Percentiles rank a stretch among this genome's conserved stretches.
Evolutionary conservation across 1,140 invertebrate species (phyloP).

Genomic region (Aphelenchoides fujianensis): DNA sequence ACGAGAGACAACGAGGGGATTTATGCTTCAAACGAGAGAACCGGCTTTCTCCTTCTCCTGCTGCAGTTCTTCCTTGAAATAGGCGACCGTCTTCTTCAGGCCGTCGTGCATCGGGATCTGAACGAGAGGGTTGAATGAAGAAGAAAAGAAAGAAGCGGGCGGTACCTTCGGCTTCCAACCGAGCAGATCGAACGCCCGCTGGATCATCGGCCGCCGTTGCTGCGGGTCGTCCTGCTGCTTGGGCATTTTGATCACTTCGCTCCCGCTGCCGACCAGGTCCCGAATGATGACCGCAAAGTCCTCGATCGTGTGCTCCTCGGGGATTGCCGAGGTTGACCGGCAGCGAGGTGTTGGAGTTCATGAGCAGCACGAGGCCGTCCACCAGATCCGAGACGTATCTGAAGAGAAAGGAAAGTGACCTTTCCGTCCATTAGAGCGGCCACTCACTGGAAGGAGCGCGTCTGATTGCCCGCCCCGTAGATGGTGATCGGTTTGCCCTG

Average conservation of each 20-base stretch:
- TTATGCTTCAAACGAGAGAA: neutral
- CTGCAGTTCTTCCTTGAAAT: constrained; percentile 53
- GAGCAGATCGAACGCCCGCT: constrained; percentile 77
- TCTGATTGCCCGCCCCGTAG: constrained; percentile 92
- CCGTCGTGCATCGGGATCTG: constrained; percentile 57
- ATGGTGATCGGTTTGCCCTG: constrained; percentile 85
- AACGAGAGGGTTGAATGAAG: constrained; percentile 20
- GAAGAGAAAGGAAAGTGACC: constrained; percentile 95
- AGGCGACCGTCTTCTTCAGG: constrained; percentile 54
- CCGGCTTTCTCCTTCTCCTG: constrained; percentile 34
- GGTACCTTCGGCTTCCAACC: constrained; percentile 90
- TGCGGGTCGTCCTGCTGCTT: constrained; percentile 80
- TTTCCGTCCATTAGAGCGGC: constrained; percentile 95
- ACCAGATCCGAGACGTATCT: constrained; percentile 94
- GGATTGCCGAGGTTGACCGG: constrained; percentile 97
- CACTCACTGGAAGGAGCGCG: constrained; percentile 95
- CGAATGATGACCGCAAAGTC: constrained; percentile 91
- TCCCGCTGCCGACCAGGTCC: constrained; percentile 72
- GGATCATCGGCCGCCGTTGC: constrained; percentile 85
- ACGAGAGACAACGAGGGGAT: neutral
- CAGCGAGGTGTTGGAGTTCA: constrained; percentile 86
- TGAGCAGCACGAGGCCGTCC: constrained; percentile 84
- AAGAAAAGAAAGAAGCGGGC: no score
- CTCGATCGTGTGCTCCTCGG: constrained; percentile 91
- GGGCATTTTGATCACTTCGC: constrained; percentile 75